phyloP scores from a whole-genome alignment of 2,797 vertebrate genomes.

The Orientallactaga sibirica region DNA sequence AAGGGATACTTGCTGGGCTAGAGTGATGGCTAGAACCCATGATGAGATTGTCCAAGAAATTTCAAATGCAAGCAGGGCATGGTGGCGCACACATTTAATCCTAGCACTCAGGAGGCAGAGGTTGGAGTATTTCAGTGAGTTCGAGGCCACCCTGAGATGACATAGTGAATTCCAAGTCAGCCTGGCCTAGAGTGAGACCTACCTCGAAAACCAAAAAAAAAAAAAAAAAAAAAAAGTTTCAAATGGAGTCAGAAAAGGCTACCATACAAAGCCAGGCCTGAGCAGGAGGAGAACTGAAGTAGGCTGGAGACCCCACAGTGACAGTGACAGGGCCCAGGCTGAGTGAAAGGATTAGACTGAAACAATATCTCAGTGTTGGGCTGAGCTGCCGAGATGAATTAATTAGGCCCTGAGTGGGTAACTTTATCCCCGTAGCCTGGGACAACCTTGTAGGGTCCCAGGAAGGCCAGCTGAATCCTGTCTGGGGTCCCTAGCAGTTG shows the following conservation, averaged over 20 bases:
- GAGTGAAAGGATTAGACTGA: constrained; percentile 37
- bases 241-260: not conserved
- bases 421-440: constrained; percentile 50
- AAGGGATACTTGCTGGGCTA: not conserved
- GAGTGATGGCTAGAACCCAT: too few relatives aligned
- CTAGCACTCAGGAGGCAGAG: too few relatives aligned
- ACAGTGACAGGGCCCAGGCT: constrained; percentile 16
- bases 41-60: not conserved
- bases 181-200: too few relatives aligned
- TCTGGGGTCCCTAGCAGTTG: not conserved
- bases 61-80: not conserved
- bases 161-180: too few relatives aligned
- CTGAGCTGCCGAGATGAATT: constrained; percentile 50
- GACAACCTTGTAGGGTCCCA: not conserved
- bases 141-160: too few relatives aligned
- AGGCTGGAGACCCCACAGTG: not conserved
- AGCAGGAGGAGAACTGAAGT: not conserved
- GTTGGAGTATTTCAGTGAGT: too few relatives aligned
- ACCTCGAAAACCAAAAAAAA: too few relatives aligned
- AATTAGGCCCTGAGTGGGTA: constrained; percentile 60
- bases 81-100: too few relatives aligned
- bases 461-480: not conserved
- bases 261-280: not conserved
- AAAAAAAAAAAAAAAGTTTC: not conserved
- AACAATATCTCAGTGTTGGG: constrained; percentile 48